Conservation (phyloP, 2,888 invertebrate genomes). For the Nipponacmea schrenckii region DNA sequence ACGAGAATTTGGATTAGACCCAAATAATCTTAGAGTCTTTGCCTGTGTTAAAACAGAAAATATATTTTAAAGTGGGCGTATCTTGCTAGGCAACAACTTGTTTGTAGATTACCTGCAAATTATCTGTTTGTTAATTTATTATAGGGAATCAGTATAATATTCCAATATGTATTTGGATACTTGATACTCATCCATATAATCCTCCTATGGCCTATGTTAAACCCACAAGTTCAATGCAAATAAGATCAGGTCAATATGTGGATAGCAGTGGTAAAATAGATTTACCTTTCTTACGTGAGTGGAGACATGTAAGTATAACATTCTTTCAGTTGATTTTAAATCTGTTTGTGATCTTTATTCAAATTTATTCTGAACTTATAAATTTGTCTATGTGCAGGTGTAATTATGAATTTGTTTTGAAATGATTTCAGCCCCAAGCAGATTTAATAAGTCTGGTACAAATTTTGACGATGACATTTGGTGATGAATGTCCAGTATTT, state of each 20-base stretch:
- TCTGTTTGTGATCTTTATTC: neutral
- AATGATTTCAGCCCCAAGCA: slow-evolving; percentile 76
- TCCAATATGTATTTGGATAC: slow-evolving; percentile 94
- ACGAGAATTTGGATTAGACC: too few species aligned
- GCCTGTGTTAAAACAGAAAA: too few species aligned
- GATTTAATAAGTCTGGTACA: slow-evolving; percentile 89
- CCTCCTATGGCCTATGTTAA: slow-evolving; percentile 90
- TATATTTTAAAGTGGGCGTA: too few species aligned
- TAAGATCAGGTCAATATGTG: slow-evolving; percentile 93
- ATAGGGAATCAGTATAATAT: slow-evolving; percentile 88
- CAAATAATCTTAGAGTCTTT: too few species aligned
- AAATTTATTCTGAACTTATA: too few species aligned
- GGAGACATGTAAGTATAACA: slow-evolving; percentile 72
- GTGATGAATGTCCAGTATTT: slow-evolving; percentile 91
- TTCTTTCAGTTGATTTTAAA: too few species aligned
- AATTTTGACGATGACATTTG: slow-evolving; percentile 88
- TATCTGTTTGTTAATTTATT: slow-evolving; percentile 26
- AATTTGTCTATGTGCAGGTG: too few species aligned
- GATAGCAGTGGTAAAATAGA: slow-evolving; percentile 96
- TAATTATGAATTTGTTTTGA: neutral
- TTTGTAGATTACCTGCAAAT: too few species aligned
- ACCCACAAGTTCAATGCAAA: slow-evolving; percentile 94
- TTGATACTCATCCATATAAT: slow-evolving; percentile 96
- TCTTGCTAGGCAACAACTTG: too few species aligned
- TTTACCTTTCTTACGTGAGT: slow-evolving; percentile 95